Evolutionary conservation across 1,140 invertebrate species (phyloP).

Genomic region (Calliphora vicina): DNA sequence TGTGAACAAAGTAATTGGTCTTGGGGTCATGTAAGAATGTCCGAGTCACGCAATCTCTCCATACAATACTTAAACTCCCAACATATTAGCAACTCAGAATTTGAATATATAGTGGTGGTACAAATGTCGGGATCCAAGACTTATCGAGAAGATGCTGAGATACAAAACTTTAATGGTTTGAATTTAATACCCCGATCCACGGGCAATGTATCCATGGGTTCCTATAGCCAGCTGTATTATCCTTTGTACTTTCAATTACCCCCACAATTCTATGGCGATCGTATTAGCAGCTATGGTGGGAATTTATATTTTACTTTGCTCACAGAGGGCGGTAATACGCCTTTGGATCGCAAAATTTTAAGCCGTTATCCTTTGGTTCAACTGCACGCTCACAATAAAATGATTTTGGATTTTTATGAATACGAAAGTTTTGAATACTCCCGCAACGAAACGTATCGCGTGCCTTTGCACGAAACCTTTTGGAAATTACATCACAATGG

Average conservation of each 20-base stretch:
- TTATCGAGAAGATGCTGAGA: slow-evolving; percentile 53
- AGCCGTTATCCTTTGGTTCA: slow-evolving; percentile 81
- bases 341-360: slow-evolving; percentile 66
- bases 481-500: slow-evolving; percentile 64
- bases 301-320: slow-evolving; percentile 81
- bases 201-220: slow-evolving; percentile 73
- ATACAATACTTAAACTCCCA: slow-evolving; percentile 63
- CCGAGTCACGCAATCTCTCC: slow-evolving; percentile 67
- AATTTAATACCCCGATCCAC: slow-evolving; percentile 62
- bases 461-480: slow-evolving; percentile 69
- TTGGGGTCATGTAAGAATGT: slow-evolving; percentile 76
- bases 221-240: slow-evolving; percentile 71
- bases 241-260: slow-evolving; percentile 90
- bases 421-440: slow-evolving; percentile 54
- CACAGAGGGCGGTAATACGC: slow-evolving; percentile 71
- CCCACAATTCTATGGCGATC: slow-evolving; percentile 83
- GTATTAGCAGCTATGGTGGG: slow-evolving; percentile 92
- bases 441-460: slow-evolving; percentile 53
- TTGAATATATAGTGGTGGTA: slow-evolving; percentile 60
- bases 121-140: slow-evolving; percentile 53
- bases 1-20: slow-evolving; percentile 81
- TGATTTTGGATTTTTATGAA: slow-evolving; percentile 82
- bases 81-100: slow-evolving; percentile 48
- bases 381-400: slow-evolving; percentile 79
- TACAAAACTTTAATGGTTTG: slow-evolving; percentile 64